A percentile compares a stretch with the other conserved stretches of the same genome.
Evolutionary conservation across 2,797 vertebrate species (phyloP).

Genomic region (Rhabdophis nuchalis): DNA sequence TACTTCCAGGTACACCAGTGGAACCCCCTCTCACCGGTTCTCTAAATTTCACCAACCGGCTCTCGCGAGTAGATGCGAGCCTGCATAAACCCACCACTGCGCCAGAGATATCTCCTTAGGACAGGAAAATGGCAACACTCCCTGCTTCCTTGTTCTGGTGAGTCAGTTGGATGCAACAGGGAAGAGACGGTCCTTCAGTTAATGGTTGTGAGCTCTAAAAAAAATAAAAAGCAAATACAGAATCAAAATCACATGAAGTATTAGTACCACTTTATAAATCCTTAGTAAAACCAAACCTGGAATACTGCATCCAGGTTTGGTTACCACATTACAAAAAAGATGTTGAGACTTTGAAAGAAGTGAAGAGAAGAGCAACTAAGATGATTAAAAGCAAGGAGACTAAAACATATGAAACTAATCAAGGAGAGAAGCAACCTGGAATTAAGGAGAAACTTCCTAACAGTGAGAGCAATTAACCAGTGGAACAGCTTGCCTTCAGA

Average conservation of each 20-base stretch:
- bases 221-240: background rate
- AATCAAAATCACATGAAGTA: background rate
- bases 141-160: background rate
- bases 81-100: too few relatives aligned
- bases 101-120: too few relatives aligned
- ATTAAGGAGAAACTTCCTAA: background rate
- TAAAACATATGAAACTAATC: background rate
- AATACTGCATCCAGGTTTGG: background rate
- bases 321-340: background rate
- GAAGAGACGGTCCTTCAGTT: background rate
- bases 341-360: background rate
- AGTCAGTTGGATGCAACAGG: background rate
- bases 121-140: background rate
- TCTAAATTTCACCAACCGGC: too few relatives aligned
- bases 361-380: background rate
- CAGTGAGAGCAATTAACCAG: background rate
- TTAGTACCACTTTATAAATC: background rate
- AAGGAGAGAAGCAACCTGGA: background rate
- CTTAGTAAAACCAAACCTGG: background rate
- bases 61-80: too few relatives aligned
- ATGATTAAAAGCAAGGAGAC: background rate
- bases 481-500: background rate
- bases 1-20: too few relatives aligned
- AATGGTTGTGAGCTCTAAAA: background rate
- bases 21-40: too few relatives aligned